A percentile compares a stretch with the other conserved stretches of the same genome.
phyloP scores from a whole-genome alignment of 2,113 vertebrate genomes.

The Phyllostomus hastatus region DNA sequence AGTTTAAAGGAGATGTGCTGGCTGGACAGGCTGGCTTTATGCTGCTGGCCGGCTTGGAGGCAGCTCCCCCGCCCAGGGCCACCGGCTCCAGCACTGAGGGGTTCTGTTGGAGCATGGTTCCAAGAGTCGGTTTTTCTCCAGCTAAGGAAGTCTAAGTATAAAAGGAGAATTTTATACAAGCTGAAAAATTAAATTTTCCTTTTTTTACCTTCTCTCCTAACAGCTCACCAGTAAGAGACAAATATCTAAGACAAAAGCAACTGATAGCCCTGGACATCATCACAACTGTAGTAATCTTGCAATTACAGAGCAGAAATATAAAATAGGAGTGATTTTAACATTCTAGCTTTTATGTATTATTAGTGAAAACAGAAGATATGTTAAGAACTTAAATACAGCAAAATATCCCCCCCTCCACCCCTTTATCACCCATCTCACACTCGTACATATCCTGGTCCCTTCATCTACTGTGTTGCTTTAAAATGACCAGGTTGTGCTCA shows the following conservation, averaged over 20 bases:
- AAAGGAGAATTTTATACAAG: not conserved
- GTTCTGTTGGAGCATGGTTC: constrained; percentile 64
- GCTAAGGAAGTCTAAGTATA: constrained; percentile 72
- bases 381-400: not conserved
- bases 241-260: not conserved
- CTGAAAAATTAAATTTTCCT: not conserved
- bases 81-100: constrained; percentile 63
- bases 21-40: constrained; percentile 70
- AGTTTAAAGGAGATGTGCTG: constrained; percentile 78
- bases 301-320: not conserved
- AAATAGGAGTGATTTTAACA: not conserved
- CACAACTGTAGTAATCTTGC: not conserved
- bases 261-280: not conserved
- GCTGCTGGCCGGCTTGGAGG: constrained; percentile 66
- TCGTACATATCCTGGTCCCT: not conserved
- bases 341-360: not conserved
- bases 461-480: not conserved
- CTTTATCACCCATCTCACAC: not conserved
- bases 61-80: constrained; percentile 52
- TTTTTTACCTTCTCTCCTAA: not conserved
- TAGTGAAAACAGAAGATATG: not conserved
- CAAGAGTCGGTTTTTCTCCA: constrained; percentile 71
- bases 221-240: not conserved
- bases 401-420: not conserved
- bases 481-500: not conserved